These are phyloP conservation scores for Rhogogaster chlorosoma DNA, from an alignment of 2,888 invertebrate genomes.

Conservation along the genomic window DNA sequence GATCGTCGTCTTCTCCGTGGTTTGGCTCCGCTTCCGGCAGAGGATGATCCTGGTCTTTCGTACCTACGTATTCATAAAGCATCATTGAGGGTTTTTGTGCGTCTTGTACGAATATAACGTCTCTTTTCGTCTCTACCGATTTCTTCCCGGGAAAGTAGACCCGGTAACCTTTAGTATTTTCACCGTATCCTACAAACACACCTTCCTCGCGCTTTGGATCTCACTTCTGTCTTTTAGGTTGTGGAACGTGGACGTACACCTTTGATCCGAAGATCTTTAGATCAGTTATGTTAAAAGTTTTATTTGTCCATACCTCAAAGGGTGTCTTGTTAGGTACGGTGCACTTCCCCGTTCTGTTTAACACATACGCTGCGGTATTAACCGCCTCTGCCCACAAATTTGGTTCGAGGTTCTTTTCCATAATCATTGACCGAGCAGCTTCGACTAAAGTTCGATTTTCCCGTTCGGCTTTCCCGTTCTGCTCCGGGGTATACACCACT, in stretches of 20 bases:
- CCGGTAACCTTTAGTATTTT: neutral
- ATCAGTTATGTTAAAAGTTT: neutral
- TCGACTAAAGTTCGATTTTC: neutral
- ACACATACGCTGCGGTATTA: neutral
- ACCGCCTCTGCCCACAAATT: neutral
- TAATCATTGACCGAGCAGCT: neutral
- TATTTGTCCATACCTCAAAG: neutral
- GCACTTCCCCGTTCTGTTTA: neutral
- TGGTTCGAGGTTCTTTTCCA: neutral
- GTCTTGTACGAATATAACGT: neutral
- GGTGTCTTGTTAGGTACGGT: neutral
- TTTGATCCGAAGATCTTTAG: neutral
- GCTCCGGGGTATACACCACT: neutral
- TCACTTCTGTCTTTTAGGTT: neutral
- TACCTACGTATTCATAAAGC: neutral
- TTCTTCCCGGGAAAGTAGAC: neutral
- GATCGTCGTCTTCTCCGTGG: neutral
- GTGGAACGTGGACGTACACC: neutral
- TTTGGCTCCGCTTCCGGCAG: neutral
- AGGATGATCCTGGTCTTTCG: neutral
- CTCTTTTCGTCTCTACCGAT: neutral
- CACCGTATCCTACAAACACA: neutral
- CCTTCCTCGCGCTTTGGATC: neutral
- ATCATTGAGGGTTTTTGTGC: neutral
- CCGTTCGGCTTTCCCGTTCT: neutral